Base-by-base conservation (phyloP, 2,797 vertebrate species). In the Gobionotothen gibberifrons region DNA sequence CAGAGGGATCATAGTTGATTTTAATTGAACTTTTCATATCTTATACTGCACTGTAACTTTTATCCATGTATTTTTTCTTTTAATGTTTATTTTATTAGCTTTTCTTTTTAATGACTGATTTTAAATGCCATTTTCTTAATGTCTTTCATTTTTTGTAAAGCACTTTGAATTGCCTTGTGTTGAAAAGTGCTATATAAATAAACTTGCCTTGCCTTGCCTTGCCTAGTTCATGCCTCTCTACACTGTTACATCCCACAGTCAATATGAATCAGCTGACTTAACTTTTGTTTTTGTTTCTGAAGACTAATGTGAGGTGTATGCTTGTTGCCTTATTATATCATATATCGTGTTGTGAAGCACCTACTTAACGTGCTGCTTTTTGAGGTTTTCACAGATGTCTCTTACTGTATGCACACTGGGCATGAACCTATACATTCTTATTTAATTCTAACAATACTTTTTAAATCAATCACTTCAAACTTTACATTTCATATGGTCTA, bases 221-320 rank as follows among this genome's bases (percentile, higher is more conserved):
- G n/a, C n/a, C n/a, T n/a, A n/a, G 42, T 12, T 68, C 40, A 32
- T 11, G 8, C 21, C 21, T 62, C 19, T 61, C n/a, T 11, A 1
- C 3, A 1, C 46, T 60, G 16, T 53, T 59, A 2, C 6, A 36
- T 43, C 26, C 40, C n/a, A 12, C 17, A 19, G 1, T 52, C 44
- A 56, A 52, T 26, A 9, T 64, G 29, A 73, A 52, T 74, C 65
- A 60, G 17, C 16, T 19, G 12, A 40, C 65, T 22, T 2, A 55
- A 32, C 21, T 12, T 51, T 5, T 11, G 19, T 51, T 53, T 19
- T 36, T 19, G 14, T 21, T 26, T 26, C 32, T 47, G 48, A 54
- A 53, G 42, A 14, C 29, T 17, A 47, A 17, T 4, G 14, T 17
- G 40, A 77, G 29, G 48, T 42, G 1, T 54, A 9, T 49, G n/a